Evolutionary conservation across 2,888 invertebrate genomes (phyloP).

Genomic region (Chrysolina americana): DNA sequence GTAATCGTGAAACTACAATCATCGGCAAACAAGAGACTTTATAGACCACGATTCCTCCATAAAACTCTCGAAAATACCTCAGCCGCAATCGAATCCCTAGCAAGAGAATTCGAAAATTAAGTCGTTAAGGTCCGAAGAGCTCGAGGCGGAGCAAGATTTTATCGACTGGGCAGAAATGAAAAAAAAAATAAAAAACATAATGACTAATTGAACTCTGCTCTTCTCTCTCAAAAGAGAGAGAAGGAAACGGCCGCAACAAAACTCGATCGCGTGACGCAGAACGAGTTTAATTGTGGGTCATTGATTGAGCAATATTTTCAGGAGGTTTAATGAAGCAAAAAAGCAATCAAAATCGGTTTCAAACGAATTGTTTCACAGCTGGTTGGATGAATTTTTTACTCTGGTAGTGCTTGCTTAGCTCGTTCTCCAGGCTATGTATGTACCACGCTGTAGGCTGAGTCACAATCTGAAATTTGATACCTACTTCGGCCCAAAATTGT

Average conservation of each 20-base stretch:
- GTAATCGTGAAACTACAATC: conserved; percentile 28
- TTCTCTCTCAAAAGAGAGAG: conserved; percentile 4
- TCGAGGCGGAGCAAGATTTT: conserved; percentile 43
- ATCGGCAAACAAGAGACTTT: conserved; percentile 34
- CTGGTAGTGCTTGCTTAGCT: no score
- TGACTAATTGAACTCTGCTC: conserved; percentile 33
- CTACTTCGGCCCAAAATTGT: no score
- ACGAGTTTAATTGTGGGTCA: conserved; percentile 27
- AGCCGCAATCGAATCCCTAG: conserved; percentile 35
- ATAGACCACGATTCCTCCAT: conserved; percentile 43
- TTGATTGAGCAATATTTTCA: conserved; percentile 25
- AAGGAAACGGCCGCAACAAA: conserved; percentile 16
- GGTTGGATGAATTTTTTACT: neutral
- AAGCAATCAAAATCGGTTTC: conserved; percentile 10
- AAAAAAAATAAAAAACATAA: conserved; percentile 39
- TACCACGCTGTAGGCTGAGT: no score
- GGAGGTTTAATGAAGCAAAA: conserved; percentile 20
- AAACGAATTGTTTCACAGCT: conserved; percentile 12
- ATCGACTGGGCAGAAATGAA: conserved; percentile 39
- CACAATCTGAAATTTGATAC: no score
- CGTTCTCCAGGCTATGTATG: no score
- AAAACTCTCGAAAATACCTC: conserved; percentile 40
- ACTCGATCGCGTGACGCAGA: conserved; percentile 25
- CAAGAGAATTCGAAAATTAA: conserved; percentile 44
- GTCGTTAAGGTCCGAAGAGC: conserved; percentile 43